These are phyloP conservation scores for Mycogona germanica DNA, from an alignment of 2,888 invertebrate species.

Conservation along the genomic window DNA sequence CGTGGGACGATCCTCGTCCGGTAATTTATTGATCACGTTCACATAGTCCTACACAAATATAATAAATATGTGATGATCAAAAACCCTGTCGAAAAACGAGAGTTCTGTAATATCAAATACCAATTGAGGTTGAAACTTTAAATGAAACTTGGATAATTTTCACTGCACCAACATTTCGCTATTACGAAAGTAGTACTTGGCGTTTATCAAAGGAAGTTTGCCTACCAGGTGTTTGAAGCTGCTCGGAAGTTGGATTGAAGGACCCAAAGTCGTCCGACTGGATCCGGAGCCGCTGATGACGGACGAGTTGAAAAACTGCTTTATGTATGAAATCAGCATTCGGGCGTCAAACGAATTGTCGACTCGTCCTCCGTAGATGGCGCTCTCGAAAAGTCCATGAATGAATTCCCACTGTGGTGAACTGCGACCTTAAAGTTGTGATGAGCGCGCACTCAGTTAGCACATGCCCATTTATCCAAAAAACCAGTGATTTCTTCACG, in stretches of 20 bases:
- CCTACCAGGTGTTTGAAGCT: constrained; percentile 42
- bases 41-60: constrained; percentile 46
- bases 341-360: constrained; percentile 61
- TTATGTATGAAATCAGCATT: constrained; percentile 53
- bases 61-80: too few species aligned
- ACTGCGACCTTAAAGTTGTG: neutral
- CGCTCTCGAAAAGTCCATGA: constrained; percentile 59
- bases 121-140: too few species aligned
- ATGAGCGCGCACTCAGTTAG: neutral
- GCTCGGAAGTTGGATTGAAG: constrained; percentile 41
- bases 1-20: constrained; percentile 58
- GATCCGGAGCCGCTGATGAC: constrained; percentile 40
- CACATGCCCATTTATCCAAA: neutral
- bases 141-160: too few species aligned
- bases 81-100: too few species aligned
- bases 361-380: constrained; percentile 75
- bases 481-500: neutral
- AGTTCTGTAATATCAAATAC: too few species aligned
- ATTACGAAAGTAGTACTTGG: too few species aligned
- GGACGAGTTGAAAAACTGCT: constrained; percentile 44
- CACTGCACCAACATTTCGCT: too few species aligned
- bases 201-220: too few species aligned
- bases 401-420: constrained; percentile 54
- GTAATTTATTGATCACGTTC: constrained; percentile 49
- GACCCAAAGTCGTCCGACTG: constrained; percentile 46